Percentiles rank a stretch among this genome's conserved stretches.
These are phyloP conservation scores for Australoheros scitulus DNA, from an alignment of 2,113 vertebrate species.

Conservation along the genomic window DNA sequence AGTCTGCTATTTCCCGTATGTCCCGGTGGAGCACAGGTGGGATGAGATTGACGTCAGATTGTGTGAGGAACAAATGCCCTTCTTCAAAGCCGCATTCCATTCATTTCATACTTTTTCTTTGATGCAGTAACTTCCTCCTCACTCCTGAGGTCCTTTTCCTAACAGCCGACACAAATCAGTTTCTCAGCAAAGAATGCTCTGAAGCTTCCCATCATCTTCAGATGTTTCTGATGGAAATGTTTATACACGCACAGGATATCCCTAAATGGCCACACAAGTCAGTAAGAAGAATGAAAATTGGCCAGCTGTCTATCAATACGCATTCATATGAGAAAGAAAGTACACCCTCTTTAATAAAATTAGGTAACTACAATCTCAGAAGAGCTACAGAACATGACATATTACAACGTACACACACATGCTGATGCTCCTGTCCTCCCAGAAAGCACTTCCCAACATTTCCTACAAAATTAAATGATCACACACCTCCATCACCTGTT, in stretches of 20 bases:
- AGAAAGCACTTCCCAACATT: not conserved
- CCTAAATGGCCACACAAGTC: not conserved
- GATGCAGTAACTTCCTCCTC: not conserved
- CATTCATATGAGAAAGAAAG: not conserved
- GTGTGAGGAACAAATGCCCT: constrained; percentile 41
- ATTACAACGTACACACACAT: no score
- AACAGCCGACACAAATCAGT: not conserved
- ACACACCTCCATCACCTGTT: no score
- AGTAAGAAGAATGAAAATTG: not conserved
- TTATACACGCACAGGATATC: not conserved
- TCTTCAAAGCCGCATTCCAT: not conserved
- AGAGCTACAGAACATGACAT: not conserved
- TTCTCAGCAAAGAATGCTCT: not conserved
- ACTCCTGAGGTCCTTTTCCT: not conserved
- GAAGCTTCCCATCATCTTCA: not conserved
- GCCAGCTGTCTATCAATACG: not conserved
- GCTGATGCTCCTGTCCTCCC: not conserved
- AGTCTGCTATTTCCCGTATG: constrained; percentile 37
- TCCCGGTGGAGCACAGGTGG: constrained; percentile 25
- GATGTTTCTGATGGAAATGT: not conserved
- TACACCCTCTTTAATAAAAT: no score
- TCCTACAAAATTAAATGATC: not conserved
- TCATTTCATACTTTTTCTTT: not conserved
- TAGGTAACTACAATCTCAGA: accelerated
- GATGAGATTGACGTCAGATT: not conserved